phyloP scores from a whole-genome alignment of 2,113 vertebrate species.

The Nansenia antarctica region DNA sequence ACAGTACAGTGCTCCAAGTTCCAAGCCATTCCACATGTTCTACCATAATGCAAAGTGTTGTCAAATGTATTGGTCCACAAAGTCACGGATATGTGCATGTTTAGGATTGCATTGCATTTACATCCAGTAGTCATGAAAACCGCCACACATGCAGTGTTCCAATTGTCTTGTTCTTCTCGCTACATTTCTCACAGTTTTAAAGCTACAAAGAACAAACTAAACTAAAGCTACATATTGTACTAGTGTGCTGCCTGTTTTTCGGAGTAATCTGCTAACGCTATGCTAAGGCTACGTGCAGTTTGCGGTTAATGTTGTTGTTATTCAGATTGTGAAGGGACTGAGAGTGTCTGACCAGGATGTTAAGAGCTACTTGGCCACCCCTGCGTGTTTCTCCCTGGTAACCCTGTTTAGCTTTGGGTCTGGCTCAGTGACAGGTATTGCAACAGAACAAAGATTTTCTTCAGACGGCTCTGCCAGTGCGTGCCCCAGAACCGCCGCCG shows the following conservation, averaged over 20 bases:
- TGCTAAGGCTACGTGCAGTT: not conserved
- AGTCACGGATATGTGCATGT: not conserved
- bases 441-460: slow-evolving; percentile 22
- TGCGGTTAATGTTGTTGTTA: not conserved
- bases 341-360: slow-evolving; percentile 21
- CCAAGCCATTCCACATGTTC: not conserved
- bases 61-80: not conserved
- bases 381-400: slow-evolving; percentile 42
- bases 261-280: too few relatives aligned
- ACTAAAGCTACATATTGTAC: too few relatives aligned
- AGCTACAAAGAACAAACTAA: too few relatives aligned
- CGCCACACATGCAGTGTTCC: too few relatives aligned
- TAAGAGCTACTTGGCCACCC: slow-evolving; percentile 40
- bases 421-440: slow-evolving; percentile 9
- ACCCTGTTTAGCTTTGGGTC: slow-evolving; percentile 30
- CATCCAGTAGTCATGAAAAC: too few relatives aligned
- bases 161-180: too few relatives aligned
- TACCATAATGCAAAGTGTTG: not conserved
- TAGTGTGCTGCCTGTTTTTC: too few relatives aligned
- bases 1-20: not conserved
- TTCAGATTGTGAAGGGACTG: slow-evolving; percentile 29
- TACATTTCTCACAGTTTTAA: too few relatives aligned
- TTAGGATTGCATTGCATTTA: not conserved
- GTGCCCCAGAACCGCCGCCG: not conserved
- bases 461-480: slow-evolving; percentile 1